Base-by-base conservation (phyloP, 2,113 vertebrate species). In the Maccullochella peelii region DNA sequence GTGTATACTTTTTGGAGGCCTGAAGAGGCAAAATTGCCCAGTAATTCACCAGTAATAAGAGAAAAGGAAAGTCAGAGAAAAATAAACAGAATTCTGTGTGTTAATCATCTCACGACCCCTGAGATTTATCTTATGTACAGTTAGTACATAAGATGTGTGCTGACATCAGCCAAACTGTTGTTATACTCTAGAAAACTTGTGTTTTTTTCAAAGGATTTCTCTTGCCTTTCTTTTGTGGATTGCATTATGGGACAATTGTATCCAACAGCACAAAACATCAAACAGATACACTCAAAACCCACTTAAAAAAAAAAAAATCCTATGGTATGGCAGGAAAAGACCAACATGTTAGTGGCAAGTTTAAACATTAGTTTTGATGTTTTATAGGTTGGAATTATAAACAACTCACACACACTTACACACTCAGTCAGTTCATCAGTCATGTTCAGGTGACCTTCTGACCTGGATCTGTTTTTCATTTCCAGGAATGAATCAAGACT, bases 401-500 rank as follows among this genome's bases (percentile, higher is more conserved):
- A 59, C 21, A 7, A 27, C 20, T 27, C 7, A 58, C 52, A 27
- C 63, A 58, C 71, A 59, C 50, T 42, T 73, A 16, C 44, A 57
- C 38, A 14, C 36, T 57, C 6, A 33, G 42, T 54, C 11, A n/a
- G 16, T 63, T 62, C 57, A 70, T 81, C n/a, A 21, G 14, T 65
- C 18, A 11, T 7, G 11, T 7, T 15, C 21, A n/a, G 3, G 14
- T 73, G 44, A 67, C 44, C 36, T 40, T 75, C 50, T 72, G 59
- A 89, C 61, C 66, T 52, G 42, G 9, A 55, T 76, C 61, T 62
- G 23, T 72, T 33, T 74, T 78, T 67, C n/a, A 71, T 54, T 93
- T 83, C 11, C 91, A 99, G 98, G 93, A 92, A 95, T 55, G 97
- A 97, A 91, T 94, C 96, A 25, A 97, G 90, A 84, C 91, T 99